A percentile compares a stretch with the other conserved stretches of the same genome.
These are phyloP conservation scores for Penaeus vannamei DNA, from an alignment of 1,140 invertebrate species.

Conservation along the genomic window DNA sequence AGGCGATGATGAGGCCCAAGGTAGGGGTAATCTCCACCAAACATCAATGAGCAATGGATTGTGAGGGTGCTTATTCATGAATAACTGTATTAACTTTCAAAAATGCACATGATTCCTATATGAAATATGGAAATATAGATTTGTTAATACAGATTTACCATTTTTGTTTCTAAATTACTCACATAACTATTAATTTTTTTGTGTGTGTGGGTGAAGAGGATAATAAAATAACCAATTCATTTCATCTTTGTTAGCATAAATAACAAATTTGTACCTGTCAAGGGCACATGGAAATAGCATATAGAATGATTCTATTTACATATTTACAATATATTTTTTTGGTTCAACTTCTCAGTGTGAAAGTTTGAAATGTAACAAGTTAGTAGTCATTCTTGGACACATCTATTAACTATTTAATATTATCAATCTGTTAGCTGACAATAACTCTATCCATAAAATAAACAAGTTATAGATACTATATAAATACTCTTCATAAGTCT, in stretches of 20 bases:
- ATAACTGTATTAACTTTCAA: too few relatives aligned
- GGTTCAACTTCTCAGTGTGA: constrained; percentile 57
- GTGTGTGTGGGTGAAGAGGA: neutral
- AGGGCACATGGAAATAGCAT: constrained; percentile 63
- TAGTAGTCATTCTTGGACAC: constrained; percentile 57
- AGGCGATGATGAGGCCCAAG: too few relatives aligned
- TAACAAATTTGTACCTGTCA: constrained; percentile 65
- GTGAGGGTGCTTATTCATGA: too few relatives aligned
- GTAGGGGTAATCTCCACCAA: too few relatives aligned
- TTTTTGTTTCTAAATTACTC: too few relatives aligned
- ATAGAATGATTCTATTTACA: constrained; percentile 61
- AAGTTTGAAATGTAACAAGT: constrained; percentile 61
- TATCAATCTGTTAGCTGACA: constrained; percentile 60
- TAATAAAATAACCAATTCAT: constrained; percentile 38
- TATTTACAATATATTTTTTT: constrained; percentile 63
- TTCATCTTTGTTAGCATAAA: constrained; percentile 65
- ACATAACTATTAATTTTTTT: neutral
- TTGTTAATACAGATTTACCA: too few relatives aligned
- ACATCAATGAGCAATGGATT: too few relatives aligned
- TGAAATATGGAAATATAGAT: too few relatives aligned
- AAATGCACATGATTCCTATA: too few relatives aligned
- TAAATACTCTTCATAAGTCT: constrained; percentile 60
- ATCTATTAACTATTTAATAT: constrained; percentile 54
- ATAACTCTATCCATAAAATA: constrained; percentile 54
- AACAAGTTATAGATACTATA: constrained; percentile 60